Evolutionary conservation across 2,797 vertebrate species (phyloP).

Genomic region (Propithecus deckenii): DNA sequence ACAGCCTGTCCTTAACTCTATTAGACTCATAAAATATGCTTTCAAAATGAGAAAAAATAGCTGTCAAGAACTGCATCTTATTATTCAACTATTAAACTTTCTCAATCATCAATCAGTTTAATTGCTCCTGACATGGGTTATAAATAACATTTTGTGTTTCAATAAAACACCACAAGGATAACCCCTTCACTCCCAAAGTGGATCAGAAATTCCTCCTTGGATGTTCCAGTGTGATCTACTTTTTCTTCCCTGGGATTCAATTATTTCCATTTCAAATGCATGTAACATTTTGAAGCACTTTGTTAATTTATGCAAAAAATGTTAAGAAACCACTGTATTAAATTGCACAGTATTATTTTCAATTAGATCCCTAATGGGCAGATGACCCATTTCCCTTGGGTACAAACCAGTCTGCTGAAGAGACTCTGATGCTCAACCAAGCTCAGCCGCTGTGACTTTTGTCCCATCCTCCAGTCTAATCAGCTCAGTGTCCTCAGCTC

Average conservation of each 20-base stretch:
- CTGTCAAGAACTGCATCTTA: slow-evolving; percentile 77
- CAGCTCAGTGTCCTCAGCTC: rapidly evolving
- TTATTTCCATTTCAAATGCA: background rate
- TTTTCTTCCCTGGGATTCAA: background rate
- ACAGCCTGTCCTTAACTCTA: slow-evolving; percentile 60
- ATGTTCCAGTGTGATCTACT: background rate
- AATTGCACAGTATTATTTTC: background rate
- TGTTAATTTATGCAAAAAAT: background rate
- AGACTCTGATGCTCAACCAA: rapidly evolving
- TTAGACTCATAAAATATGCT: slow-evolving; percentile 74
- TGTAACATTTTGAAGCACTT: background rate
- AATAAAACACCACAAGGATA: slow-evolving; percentile 50
- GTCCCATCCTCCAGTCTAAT: rapidly evolving
- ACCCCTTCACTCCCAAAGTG: slow-evolving; percentile 55
- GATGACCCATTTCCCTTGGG: background rate
- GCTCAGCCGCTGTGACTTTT: rapidly evolving
- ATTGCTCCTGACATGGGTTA: slow-evolving; percentile 75
- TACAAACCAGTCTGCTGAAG: background rate
- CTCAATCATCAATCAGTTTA: slow-evolving; percentile 80
- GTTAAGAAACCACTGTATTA: rapidly evolving
- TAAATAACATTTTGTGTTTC: slow-evolving; percentile 75
- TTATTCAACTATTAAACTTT: slow-evolving; percentile 81
- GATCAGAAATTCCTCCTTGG: background rate
- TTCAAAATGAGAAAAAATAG: slow-evolving; percentile 70
- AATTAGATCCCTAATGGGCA: background rate